phyloP scores from a whole-genome alignment of 2,888 invertebrate species.

The Drosophila kanekoi region DNA sequence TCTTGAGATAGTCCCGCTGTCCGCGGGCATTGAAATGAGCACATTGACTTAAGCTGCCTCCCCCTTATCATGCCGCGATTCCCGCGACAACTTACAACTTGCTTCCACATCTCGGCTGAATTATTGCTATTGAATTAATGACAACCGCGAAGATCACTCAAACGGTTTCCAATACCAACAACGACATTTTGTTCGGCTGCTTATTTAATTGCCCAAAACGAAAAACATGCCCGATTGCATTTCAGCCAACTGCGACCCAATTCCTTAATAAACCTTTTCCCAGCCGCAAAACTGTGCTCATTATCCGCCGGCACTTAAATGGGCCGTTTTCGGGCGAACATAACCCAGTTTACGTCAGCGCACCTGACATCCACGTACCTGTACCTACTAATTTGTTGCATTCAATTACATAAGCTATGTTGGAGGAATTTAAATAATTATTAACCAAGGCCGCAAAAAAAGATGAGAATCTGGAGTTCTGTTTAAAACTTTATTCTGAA shows the following conservation, averaged over 20 bases:
- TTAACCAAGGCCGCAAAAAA: too few relatives aligned
- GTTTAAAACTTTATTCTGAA: too few relatives aligned
- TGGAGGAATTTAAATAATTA: too few relatives aligned
- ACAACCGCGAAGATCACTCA: slow-evolving; percentile 18
- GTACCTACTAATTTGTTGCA: too few relatives aligned
- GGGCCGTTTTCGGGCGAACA: background rate
- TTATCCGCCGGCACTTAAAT: background rate
- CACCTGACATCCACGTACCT: too few relatives aligned
- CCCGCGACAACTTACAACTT: slow-evolving; percentile 44
- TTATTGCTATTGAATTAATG: slow-evolving; percentile 58
- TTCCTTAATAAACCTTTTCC: slow-evolving; percentile 14
- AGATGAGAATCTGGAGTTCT: too few relatives aligned
- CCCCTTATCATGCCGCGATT: slow-evolving; percentile 57
- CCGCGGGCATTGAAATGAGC: slow-evolving; percentile 70
- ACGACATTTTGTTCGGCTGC: slow-evolving; percentile 9
- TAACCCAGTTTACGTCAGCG: too few relatives aligned
- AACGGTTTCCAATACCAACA: slow-evolving; percentile 20
- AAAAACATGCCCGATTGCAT: slow-evolving; percentile 13
- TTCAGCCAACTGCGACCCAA: slow-evolving; percentile 35
- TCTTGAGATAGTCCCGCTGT: slow-evolving; percentile 71
- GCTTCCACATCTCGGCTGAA: slow-evolving; percentile 54
- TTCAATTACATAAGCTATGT: too few relatives aligned
- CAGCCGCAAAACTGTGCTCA: background rate
- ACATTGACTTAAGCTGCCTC: slow-evolving; percentile 69
- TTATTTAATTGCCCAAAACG: slow-evolving; percentile 30